These are phyloP conservation scores for Dasyornis broadbenti DNA, from an alignment of 2,113 vertebrate genomes.

Conservation along the genomic window DNA sequence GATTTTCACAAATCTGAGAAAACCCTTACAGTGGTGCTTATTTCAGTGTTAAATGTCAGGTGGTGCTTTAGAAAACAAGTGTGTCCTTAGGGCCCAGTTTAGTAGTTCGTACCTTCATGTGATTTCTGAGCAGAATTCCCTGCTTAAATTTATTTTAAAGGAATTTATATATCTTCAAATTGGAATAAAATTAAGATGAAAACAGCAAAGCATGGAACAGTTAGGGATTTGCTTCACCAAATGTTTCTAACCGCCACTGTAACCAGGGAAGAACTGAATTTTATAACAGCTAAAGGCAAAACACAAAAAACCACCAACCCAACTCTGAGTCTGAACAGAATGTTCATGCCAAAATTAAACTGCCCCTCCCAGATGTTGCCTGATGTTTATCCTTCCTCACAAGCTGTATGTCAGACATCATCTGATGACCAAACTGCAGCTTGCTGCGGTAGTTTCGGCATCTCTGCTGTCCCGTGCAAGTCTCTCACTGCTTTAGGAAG, in stretches of 20 bases:
- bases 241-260: neutral
- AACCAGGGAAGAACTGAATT: neutral
- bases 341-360: accelerated
- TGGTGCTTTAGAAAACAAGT: neutral
- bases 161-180: neutral
- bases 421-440: neutral
- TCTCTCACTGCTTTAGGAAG: neutral
- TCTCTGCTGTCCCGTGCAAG: accelerated
- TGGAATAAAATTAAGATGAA: neutral
- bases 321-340: neutral
- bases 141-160: neutral
- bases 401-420: accelerated
- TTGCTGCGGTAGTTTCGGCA: neutral
- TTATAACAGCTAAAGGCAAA: neutral
- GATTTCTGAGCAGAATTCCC: neutral
- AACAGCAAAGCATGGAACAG: neutral
- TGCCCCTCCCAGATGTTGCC: neutral
- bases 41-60: neutral
- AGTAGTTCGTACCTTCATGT: neutral
- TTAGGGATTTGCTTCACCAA: neutral
- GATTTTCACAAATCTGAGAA: neutral
- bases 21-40: too few relatives aligned
- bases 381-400: neutral
- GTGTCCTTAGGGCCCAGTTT: accelerated
- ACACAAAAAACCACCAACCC: accelerated